Evolutionary conservation across 2,797 vertebrate species (phyloP), one percentile per base, ranked within the genome.

Genomic region (Thripadectes ignobilis): DNA sequence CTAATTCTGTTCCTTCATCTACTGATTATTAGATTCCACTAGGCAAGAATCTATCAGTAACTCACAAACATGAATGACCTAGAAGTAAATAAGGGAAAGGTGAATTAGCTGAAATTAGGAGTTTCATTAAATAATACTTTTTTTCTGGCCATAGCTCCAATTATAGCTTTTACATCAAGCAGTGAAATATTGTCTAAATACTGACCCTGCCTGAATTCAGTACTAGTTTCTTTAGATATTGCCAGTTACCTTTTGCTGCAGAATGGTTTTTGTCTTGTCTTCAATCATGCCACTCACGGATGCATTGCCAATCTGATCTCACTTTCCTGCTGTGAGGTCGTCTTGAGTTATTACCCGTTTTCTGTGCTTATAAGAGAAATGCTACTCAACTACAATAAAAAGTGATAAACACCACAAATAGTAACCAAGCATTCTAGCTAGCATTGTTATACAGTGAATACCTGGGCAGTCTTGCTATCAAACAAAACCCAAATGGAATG

Each of bases 281-380:
- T 96, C 93, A 93, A 38, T 95, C 89, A 80, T 22, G 49, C 71
- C 83, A 77, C 72, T 95, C 65, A 54, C 68, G 85, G 86, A 84
- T 80, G 77, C 95, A 52, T 7, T 92, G 89, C 85, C 92, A 93
- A 39, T 75, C 82, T 86, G 89, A 66, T 88, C 67, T 69, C 54
- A 12, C 80, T 77, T 34, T 88, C 92, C 93, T 68, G 92, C 90
- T 96, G 94, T 85, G 94, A 95, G 88, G 73, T 77, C 0, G 2
- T 92, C 94, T 96, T 88, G 45, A 24, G 92, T 93, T 93, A 89
- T 96, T 96, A 86, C 63, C 77, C 5, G 21, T 90, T 88, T 63
- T 86, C 90, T 92, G 88, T 71, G 83, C 85, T 95, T 95, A 5
- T 32, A 93, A 90, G 83, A 92, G 71, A 95, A 93, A 82, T 51